Evolutionary conservation across 2,113 vertebrate species (phyloP), one percentile per base, ranked within the genome.

Genomic region (Poeciliopsis prolifica): DNA sequence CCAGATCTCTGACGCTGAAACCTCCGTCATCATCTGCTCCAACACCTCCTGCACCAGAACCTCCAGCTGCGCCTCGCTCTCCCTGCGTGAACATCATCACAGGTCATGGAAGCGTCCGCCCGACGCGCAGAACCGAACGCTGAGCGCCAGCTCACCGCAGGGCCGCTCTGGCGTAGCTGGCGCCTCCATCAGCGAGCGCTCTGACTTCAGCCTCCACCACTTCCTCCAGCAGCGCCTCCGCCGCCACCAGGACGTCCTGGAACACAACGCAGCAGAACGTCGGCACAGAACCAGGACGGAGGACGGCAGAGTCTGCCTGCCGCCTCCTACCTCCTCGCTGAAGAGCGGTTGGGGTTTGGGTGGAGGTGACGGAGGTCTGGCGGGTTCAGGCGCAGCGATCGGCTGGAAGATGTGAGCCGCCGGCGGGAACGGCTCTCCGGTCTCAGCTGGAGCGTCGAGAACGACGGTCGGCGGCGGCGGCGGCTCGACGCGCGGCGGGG

Each of bases 181-280:
- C 92, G 3, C 92, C 96, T 0, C 86, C 88, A 0, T 71, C 83
- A 5, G 96, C 42, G 0, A 98, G 60, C 61, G 96, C 95, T 64
- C 80, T 90, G 30, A 94, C 95, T 60, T 95, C 95, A 40, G 74
- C 90, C 77, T 86, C 87, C 1, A 99, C 67, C 35, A 96, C 90
- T 1, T 99, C 97, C 0, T 94, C 94, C 54, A 98, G 86, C 1
- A 98, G 91, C 40, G 84, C 75, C 0, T 96, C 94, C 4, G 96
- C 78, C 61, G 95, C 96, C 2, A 94, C 90, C 0, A 75, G 42
- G 0, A 99, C 85, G 78, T 98, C 97, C 98, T 99, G 37, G 31
- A 70, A 30, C 5, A 63, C 33, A 19, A 37, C 8, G 6, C 19
- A 44, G 24, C 58, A 22, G 0, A 5, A 3, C 9, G 24, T 28